These are phyloP conservation scores for Plodia interpunctella DNA, from an alignment of 1,140 invertebrate genomes.

Conservation along the genomic window DNA sequence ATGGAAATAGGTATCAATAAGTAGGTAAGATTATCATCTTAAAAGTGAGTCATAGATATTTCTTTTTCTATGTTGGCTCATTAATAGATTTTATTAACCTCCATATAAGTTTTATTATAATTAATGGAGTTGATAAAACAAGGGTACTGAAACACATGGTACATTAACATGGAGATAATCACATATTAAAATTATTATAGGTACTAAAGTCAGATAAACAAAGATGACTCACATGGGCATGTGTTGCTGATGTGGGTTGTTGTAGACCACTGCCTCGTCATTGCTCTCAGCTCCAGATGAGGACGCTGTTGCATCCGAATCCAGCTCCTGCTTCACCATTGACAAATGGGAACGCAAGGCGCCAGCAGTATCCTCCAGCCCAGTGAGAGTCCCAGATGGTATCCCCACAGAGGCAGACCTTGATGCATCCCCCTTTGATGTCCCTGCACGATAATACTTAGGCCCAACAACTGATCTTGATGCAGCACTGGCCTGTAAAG, in stretches of 20 bases:
- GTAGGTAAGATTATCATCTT: too few species aligned
- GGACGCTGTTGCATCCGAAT: constrained; percentile 95
- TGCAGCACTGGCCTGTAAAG: constrained; percentile 61
- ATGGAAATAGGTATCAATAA: too few species aligned
- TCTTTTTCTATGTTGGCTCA: too few species aligned
- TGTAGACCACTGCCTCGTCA: constrained; percentile 90
- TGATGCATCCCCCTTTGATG: constrained; percentile 75
- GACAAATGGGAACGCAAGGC: constrained; percentile 83
- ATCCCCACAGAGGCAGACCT: constrained; percentile 62
- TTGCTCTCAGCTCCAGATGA: constrained; percentile 96
- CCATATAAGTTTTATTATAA: too few species aligned
- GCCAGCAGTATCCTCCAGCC: constrained; percentile 82
- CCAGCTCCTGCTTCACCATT: constrained; percentile 84
- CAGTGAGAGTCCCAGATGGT: constrained; percentile 64
- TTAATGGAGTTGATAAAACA: too few species aligned
- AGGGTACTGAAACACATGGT: too few species aligned
- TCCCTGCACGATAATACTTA: constrained; percentile 80
- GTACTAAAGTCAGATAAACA: constrained; percentile 15
- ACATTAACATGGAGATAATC: background rate
- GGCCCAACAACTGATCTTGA: constrained; percentile 50
- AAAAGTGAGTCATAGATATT: too few species aligned
- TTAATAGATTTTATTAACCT: too few species aligned
- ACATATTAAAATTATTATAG: background rate
- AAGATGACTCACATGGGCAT: constrained; percentile 86
- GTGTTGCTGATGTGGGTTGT: constrained; percentile 84